Evolutionary conservation across 35 echinoderm and acorn worm species (phyloP).

Genomic region (Amphiura filiformis): DNA sequence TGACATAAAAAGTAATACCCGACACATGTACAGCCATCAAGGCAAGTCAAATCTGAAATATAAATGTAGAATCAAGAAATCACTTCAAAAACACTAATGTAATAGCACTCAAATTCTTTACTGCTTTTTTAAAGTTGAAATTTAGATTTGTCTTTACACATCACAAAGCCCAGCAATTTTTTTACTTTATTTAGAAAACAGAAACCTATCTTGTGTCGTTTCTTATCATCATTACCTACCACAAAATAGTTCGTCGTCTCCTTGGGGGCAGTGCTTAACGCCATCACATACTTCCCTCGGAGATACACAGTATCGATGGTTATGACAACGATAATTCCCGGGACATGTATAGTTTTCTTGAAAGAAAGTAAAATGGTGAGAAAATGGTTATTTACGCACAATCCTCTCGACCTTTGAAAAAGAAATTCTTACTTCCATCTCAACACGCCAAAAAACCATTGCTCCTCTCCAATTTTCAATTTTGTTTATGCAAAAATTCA

Average conservation of each 20-base stretch:
- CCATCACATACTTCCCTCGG: slow-evolving; percentile 50
- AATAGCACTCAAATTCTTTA: too few relatives aligned
- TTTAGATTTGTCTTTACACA: too few relatives aligned
- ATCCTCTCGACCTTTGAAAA: background rate
- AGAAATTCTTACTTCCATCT: background rate
- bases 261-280: slow-evolving; percentile 44
- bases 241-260: slow-evolving; percentile 69
- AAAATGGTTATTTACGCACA: background rate
- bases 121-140: too few relatives aligned
- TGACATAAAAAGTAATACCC: slow-evolving; percentile 45
- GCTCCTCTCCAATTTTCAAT: too few relatives aligned
- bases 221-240: slow-evolving; percentile 27
- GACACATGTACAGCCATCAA: slow-evolving; percentile 41
- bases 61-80: too few relatives aligned
- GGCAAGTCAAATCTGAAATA: slow-evolving; percentile 44
- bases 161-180: too few relatives aligned
- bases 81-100: too few relatives aligned
- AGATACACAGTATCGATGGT: slow-evolving; percentile 23
- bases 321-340: slow-evolving; percentile 42
- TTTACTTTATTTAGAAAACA: too few relatives aligned
- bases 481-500: too few relatives aligned
- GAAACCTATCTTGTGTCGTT: background rate
- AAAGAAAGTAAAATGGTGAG: background rate
- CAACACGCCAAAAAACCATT: background rate
- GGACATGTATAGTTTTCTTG: slow-evolving; percentile 45